Evolutionary conservation across 2,113 vertebrate species (phyloP), one percentile per base, ranked within the genome.

Genomic region (Synodontis membranacea): DNA sequence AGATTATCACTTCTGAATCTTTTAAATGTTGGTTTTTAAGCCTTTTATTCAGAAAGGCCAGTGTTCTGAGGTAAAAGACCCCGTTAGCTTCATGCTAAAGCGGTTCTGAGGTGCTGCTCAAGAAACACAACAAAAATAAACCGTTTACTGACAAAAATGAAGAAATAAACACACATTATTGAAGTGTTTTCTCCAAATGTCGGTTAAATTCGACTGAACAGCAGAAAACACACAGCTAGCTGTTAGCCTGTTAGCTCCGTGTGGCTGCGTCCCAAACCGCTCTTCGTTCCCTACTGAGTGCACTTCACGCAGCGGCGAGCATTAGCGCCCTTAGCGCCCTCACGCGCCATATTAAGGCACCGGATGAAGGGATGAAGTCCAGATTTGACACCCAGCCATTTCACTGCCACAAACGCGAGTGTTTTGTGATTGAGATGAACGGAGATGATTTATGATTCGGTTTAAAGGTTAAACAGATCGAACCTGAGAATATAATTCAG

Each of bases 1-100:
- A 9, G 1, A 66, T 17, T 34, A 34, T 34, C 1, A 14, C 12
- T 17, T 34, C 6, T 34, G 11, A 25, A 25, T 60, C 2, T 25
- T 25, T 10, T 60, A 2, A 8, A 10, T 60, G 23, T 60, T 62
- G 12, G 25, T 66, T 66, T 34, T 66, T 60, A 2, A 66, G 10
- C 37, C 14, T 31, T 64, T 14, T 15, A 66, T 34, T 66, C 31
- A 66, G 31, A 17, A 66, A 15, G 0, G 31, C 37, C 64, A 1
- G 4, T 70, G 21, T 34, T 52, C 28, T 74, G 17, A 0, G 14
- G 72, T 28, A 66, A 11, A 6, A 82, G 28, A 52, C 25, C 8
- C 81, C 28, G 34, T 56, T 84, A 74, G 66, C 66, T 42, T 54
- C 6, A 74, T 54, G 82, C 66, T 84, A 84, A 56, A 25, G 60